Conservation (phyloP, 2,888 invertebrate genomes). For the Cephus rjabovi region DNA sequence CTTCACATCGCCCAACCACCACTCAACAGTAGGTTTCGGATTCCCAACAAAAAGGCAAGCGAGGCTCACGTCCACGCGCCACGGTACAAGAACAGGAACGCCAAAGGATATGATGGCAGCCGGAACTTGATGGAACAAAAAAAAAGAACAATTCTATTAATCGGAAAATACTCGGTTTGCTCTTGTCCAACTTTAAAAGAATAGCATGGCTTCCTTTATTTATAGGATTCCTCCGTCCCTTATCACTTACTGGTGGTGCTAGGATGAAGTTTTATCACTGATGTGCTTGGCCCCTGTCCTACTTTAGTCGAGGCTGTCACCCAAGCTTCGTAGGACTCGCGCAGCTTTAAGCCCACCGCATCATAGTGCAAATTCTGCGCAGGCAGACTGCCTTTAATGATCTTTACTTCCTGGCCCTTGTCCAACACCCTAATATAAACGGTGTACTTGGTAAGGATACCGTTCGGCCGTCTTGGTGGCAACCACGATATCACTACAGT, state of each 20-base stretch:
- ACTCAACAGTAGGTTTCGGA: slow-evolving; percentile 68
- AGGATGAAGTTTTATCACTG: slow-evolving; percentile 69
- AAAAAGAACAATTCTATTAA: not conserved
- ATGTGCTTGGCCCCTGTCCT: slow-evolving; percentile 72
- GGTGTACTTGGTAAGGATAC: slow-evolving; percentile 73
- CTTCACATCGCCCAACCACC: slow-evolving; percentile 68
- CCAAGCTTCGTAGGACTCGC: slow-evolving; percentile 73
- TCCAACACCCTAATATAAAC: slow-evolving; percentile 71
- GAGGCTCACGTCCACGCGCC: slow-evolving; percentile 70
- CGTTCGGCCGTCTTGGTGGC: slow-evolving; percentile 74
- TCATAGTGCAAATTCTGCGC: slow-evolving; percentile 70
- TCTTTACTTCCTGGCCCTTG: slow-evolving; percentile 69
- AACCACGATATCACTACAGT: slow-evolving; percentile 75
- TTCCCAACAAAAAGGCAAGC: slow-evolving; percentile 70
- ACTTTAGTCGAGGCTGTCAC: slow-evolving; percentile 73
- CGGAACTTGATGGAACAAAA: slow-evolving; percentile 57
- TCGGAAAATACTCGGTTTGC: not conserved
- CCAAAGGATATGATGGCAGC: slow-evolving; percentile 73
- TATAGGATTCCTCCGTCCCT: not conserved
- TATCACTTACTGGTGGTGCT: slow-evolving; percentile 61
- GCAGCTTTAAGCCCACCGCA: slow-evolving; percentile 68
- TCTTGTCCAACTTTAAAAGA: not conserved
- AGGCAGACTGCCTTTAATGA: slow-evolving; percentile 64
- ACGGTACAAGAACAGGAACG: slow-evolving; percentile 68
- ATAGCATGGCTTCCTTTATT: not conserved